Percentiles rank a stretch among this genome's conserved stretches.
phyloP scores from a whole-genome alignment of 2,888 invertebrate genomes.

The Drosophila mulleri region DNA sequence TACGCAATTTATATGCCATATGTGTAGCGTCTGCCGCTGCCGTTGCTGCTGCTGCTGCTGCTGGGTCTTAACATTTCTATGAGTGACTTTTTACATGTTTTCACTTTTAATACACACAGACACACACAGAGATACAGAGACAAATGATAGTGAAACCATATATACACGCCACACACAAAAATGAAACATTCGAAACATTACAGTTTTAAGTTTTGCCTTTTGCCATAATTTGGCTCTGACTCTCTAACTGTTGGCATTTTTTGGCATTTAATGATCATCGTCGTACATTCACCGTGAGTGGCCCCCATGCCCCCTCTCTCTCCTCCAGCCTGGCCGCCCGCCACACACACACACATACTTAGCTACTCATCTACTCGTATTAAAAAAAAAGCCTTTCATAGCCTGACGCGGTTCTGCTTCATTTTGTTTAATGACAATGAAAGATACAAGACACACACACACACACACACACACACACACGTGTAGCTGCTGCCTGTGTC shows the following conservation, averaged over 20 bases:
- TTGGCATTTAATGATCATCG: slow-evolving; percentile 78
- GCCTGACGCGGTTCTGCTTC: slow-evolving; percentile 75
- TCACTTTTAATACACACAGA: slow-evolving; percentile 70
- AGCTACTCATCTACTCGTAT: slow-evolving; percentile 39
- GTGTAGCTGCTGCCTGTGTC: slow-evolving; percentile 9
- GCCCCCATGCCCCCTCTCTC: slow-evolving; percentile 1
- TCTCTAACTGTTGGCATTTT: slow-evolving; percentile 68
- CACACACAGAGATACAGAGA: background rate
- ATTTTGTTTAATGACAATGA: slow-evolving; percentile 80
- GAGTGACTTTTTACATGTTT: slow-evolving; percentile 71
- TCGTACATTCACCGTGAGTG: slow-evolving; percentile 54
- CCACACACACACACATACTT: slow-evolving; percentile 15
- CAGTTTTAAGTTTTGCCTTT: slow-evolving; percentile 72
- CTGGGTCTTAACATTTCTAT: slow-evolving; percentile 52
- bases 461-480: slow-evolving; percentile 21
- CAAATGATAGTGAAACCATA: slow-evolving; percentile 70
- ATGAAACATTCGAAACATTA: slow-evolving; percentile 74
- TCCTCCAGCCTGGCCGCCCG: background rate
- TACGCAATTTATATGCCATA: slow-evolving; percentile 77
- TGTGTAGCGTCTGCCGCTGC: slow-evolving; percentile 42
- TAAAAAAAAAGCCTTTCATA: slow-evolving; percentile 64
- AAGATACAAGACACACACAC: slow-evolving; percentile 44
- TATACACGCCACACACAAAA: slow-evolving; percentile 45
- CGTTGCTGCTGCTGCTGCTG: slow-evolving; percentile 20
- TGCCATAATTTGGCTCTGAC: slow-evolving; percentile 75